These are phyloP conservation scores for Ophion obscuratus DNA, from an alignment of 2,888 invertebrate genomes.

Conservation along the genomic window DNA sequence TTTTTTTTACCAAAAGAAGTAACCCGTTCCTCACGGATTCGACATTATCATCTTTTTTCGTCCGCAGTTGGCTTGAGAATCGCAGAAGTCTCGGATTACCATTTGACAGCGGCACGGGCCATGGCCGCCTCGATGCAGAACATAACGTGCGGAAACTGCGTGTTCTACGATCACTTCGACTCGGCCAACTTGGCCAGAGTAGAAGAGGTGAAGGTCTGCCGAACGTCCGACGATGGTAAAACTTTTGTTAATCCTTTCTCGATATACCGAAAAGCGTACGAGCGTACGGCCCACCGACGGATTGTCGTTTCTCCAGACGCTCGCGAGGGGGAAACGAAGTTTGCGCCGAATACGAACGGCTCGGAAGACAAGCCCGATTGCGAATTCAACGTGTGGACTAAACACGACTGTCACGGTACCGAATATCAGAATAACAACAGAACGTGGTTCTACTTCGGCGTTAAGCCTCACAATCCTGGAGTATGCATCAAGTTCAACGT, in stretches of 20 bases:
- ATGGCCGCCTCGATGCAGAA: slow-evolving; percentile 83
- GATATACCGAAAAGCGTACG: neutral
- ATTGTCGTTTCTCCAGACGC: slow-evolving; percentile 49
- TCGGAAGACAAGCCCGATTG: slow-evolving; percentile 87
- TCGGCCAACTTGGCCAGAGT: slow-evolving; percentile 95
- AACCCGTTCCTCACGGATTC: neutral
- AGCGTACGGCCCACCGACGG: neutral
- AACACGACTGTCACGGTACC: slow-evolving; percentile 94
- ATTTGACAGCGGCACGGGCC: slow-evolving; percentile 74
- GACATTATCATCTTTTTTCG: neutral
- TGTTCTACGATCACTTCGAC: slow-evolving; percentile 95
- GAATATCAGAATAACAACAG: slow-evolving; percentile 95
- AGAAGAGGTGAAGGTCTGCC: slow-evolving; percentile 87
- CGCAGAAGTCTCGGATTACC: slow-evolving; percentile 77
- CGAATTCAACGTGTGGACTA: slow-evolving; percentile 96
- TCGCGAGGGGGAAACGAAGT: slow-evolving; percentile 64
- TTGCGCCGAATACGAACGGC: slow-evolving; percentile 43
- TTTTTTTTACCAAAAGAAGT: neutral
- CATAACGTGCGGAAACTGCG: slow-evolving; percentile 90
- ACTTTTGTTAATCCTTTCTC: slow-evolving; percentile 72
- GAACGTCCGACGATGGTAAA: slow-evolving; percentile 78
- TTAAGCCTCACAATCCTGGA: slow-evolving; percentile 86
- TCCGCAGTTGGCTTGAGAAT: neutral
- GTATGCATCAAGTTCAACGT: slow-evolving; percentile 91
- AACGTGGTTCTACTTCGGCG: slow-evolving; percentile 97